Base-by-base conservation (phyloP, 1,140 invertebrate genomes). In the Drosophila pectinifera region DNA sequence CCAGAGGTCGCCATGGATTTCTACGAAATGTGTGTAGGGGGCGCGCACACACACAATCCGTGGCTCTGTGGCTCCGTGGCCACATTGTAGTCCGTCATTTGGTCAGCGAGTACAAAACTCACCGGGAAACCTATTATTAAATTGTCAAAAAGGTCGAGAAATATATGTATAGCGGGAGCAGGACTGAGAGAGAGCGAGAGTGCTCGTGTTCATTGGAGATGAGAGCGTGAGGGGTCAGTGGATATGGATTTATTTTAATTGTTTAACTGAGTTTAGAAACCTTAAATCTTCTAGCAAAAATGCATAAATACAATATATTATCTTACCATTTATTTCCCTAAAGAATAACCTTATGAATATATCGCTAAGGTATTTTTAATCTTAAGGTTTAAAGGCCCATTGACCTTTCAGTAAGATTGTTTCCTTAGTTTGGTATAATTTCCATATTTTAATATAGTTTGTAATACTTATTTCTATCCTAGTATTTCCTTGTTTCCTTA, bases 61-160 rank as follows among this genome's bases (percentile, higher is more conserved):
- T 31, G 20, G 55, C 48, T 34, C 20, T 41, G 45, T 63, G 38
- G 39, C 31, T 14, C 54, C 64, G 14, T 51, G 28, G 48, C 46
- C 68, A 73, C 69, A 82, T 58, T 78, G 70, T 83, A 79, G 83
- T 88, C 73, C 84, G 77, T 89, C 84, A 89, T 80, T 85, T 85
- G 81, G 81, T 80, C 81, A 85, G 56, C 75, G 73, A 82, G 79
- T 78, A 69, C 51, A 57, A 53, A 53, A 70, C 65, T 70, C 67
- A 48, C 16, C 74, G 34, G 34, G 34, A 73, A 55, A 88, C 89
- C 89, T 91, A 85, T 91, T 91, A 91, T 91, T 91, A 91, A 91
- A 91, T 91, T 91, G 90, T 91, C 90, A 91, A 91, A 53, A 91
- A 91, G 89, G 89, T 91, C 75, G 86, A 90, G 73, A 80, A 81